Conservation (phyloP, 2,888 invertebrate species). For the Hypomecis atomaria region DNA sequence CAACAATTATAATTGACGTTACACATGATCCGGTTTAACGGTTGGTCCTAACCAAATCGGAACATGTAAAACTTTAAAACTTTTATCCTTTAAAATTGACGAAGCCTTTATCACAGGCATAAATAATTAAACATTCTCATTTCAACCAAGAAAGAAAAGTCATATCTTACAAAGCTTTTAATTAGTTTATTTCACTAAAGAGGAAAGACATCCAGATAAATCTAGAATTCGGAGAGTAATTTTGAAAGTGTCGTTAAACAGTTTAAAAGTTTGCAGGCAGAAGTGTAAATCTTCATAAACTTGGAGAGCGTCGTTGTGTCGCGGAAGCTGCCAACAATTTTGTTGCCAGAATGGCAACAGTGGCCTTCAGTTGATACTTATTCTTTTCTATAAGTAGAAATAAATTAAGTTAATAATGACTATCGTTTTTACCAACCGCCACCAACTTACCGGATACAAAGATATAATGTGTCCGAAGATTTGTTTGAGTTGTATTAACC, state of each 20-base stretch:
- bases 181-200: conserved; percentile 26
- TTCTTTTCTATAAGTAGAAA: neutral
- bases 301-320: conserved; percentile 13
- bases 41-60: too few relatives aligned
- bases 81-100: too few relatives aligned
- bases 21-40: too few relatives aligned
- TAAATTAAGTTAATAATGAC: neutral
- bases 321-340: conserved; percentile 18
- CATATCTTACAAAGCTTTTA: conserved; percentile 33
- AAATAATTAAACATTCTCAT: neutral
- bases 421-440: too few relatives aligned
- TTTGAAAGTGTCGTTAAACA: conserved; percentile 39
- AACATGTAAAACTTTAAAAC: too few relatives aligned
- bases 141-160: conserved; percentile 8
- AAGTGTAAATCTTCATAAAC: conserved; percentile 33
- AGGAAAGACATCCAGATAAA: conserved; percentile 20
- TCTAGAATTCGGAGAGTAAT: conserved; percentile 32
- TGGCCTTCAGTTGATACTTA: conserved; percentile 8
- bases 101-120: neutral
- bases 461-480: too few relatives aligned
- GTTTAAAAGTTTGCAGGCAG: conserved; percentile 37
- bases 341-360: conserved; percentile 6
- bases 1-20: too few relatives aligned
- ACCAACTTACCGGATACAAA: too few relatives aligned
- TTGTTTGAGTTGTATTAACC: too few relatives aligned